phyloP scores from a whole-genome alignment of 2,113 vertebrate species.

The Dasypus novemcinctus region DNA sequence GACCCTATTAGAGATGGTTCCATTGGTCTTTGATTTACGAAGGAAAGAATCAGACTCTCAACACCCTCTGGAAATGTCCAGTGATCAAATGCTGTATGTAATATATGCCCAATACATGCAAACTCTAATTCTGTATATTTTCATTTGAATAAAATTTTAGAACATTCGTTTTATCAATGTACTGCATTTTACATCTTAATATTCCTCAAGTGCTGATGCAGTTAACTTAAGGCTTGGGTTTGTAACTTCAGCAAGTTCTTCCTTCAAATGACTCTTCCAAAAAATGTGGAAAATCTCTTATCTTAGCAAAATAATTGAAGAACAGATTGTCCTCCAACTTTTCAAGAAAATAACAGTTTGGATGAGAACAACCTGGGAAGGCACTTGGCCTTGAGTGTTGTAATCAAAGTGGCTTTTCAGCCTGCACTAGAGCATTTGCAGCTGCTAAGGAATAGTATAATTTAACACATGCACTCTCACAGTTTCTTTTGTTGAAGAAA shows the following conservation, averaged over 20 bases:
- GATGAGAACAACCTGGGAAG: constrained; percentile 5
- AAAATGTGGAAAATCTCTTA: neutral
- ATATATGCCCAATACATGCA: neutral
- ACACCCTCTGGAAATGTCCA: neutral
- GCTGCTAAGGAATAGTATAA: neutral
- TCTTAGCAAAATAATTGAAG: constrained; percentile 12
- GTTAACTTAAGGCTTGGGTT: neutral
- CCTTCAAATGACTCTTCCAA: neutral
- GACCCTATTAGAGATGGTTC: neutral
- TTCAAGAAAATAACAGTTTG: constrained; percentile 20
- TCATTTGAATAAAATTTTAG: neutral
- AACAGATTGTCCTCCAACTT: constrained; percentile 11
- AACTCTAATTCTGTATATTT: neutral
- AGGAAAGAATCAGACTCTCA: neutral
- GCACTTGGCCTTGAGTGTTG: neutral
- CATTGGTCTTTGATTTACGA: neutral
- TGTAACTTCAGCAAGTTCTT: neutral
- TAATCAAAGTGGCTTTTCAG: constrained; percentile 27
- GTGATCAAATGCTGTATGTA: neutral
- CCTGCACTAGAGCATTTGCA: neutral
- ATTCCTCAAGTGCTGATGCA: neutral
- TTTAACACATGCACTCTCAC: constrained; percentile 42
- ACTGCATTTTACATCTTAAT: neutral
- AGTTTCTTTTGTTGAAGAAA: constrained; percentile 41
- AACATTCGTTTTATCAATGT: neutral